Evolutionary conservation across 1,140 invertebrate species (phyloP).

Genomic region (Pseudobourletiella spinata): DNA sequence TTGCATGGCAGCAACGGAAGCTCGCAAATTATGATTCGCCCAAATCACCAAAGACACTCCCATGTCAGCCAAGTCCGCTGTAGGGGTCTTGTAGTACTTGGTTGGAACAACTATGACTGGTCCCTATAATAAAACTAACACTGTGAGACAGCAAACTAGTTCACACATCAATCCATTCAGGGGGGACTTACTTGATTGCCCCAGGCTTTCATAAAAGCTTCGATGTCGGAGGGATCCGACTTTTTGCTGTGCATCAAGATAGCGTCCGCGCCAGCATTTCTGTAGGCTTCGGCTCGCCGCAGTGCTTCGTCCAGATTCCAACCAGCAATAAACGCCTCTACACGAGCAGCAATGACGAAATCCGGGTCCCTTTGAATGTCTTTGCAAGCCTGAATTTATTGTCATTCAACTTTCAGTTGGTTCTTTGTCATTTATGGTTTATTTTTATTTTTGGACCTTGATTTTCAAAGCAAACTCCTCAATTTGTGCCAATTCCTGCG

Average conservation of each 20-base stretch:
- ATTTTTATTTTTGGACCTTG: conserved; percentile 38
- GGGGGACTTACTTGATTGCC: conserved; percentile 39
- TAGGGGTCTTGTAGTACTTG: conserved; percentile 45
- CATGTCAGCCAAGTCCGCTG: conserved; percentile 41
- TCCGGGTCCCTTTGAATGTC: conserved; percentile 44
- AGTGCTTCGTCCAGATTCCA: conserved; percentile 45
- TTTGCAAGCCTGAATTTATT: conserved; percentile 42
- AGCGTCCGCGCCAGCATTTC: conserved; percentile 45
- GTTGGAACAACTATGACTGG: conserved; percentile 46
- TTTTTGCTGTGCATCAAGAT: conserved; percentile 47
- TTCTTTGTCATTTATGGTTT: no score
- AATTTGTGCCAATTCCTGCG: conserved; percentile 44
- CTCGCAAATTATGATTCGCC: conserved; percentile 46
- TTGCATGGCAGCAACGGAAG: conserved; percentile 44
- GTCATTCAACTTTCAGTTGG: no score
- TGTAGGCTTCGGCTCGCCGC: conserved; percentile 43
- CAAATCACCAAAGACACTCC: conserved; percentile 45
- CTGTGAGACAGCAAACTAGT: no score
- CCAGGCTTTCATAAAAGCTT: conserved; percentile 45
- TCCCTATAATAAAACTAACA: no score
- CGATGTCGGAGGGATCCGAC: conserved; percentile 43
- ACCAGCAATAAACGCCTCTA: conserved; percentile 46
- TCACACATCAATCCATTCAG: no score
- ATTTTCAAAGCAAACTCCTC: conserved; percentile 46
- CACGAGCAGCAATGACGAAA: conserved; percentile 45